phyloP scores from a whole-genome alignment of 2,797 vertebrate genomes.

The Synaphobranchus kaupii region DNA sequence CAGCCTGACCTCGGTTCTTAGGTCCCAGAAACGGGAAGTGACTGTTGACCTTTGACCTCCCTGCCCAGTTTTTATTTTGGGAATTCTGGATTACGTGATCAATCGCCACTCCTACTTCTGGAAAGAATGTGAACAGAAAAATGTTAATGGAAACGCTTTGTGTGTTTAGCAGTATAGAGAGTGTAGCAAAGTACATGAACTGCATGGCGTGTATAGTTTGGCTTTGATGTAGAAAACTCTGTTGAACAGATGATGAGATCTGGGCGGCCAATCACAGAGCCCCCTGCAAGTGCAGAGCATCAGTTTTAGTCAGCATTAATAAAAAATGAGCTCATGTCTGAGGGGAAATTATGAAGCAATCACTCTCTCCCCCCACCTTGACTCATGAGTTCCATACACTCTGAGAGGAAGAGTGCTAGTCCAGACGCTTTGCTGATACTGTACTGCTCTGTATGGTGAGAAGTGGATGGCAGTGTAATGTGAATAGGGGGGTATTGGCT shows the following conservation, averaged over 20 bases:
- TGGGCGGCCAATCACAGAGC: background rate
- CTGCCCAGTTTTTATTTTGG: background rate
- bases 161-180: background rate
- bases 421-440: constrained; percentile 39
- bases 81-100: background rate
- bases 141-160: background rate
- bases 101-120: no score
- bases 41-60: constrained; percentile 4
- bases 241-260: background rate
- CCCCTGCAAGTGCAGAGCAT: background rate
- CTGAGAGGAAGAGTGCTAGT: constrained; percentile 42
- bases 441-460: background rate
- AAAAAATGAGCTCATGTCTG: background rate
- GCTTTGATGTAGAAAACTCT: background rate
- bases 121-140: background rate
- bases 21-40: background rate
- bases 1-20: background rate
- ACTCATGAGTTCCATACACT: background rate
- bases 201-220: background rate
- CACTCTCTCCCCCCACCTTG: background rate
- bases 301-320: background rate
- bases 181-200: background rate
- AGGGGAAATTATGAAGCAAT: background rate
- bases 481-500: background rate
- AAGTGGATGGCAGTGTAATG: background rate